These are phyloP conservation scores for Polypterus senegalus DNA, from an alignment of 2,113 vertebrate species.

Conservation along the genomic window DNA sequence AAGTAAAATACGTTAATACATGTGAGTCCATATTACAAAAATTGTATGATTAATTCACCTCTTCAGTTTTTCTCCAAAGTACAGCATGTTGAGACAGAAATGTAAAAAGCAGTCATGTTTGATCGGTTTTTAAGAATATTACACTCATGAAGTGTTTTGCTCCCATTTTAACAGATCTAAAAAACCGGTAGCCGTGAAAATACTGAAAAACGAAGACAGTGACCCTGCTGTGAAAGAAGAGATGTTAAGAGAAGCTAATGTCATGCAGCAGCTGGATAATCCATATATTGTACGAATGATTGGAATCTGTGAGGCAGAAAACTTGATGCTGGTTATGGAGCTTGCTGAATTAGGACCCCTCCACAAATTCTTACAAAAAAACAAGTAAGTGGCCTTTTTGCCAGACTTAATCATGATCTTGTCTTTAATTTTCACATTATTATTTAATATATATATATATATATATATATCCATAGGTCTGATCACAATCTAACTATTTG, in stretches of 20 bases:
- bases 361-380: constrained; percentile 81
- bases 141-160: neutral
- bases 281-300: constrained; percentile 97
- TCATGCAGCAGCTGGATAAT: constrained; percentile 95
- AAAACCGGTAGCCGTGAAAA: constrained; percentile 84
- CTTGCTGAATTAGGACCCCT: constrained; percentile 86
- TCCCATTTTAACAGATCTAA: constrained; percentile 47
- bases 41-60: neutral
- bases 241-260: constrained; percentile 73
- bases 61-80: neutral
- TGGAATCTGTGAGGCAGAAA: constrained; percentile 86
- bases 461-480: too few relatives aligned
- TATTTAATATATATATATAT: too few relatives aligned
- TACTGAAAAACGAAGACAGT: constrained; percentile 80
- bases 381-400: constrained; percentile 51
- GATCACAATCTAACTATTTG: too few relatives aligned
- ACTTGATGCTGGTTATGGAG: constrained; percentile 96
- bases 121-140: neutral
- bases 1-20: neutral
- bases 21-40: neutral
- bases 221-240: constrained; percentile 69
- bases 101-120: neutral
- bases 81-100: neutral
- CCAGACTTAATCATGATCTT: too few relatives aligned
- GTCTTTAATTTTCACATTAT: too few relatives aligned